Evolutionary conservation across 1,140 invertebrate genomes (phyloP).

Genomic region (Heliothis subflexa): DNA sequence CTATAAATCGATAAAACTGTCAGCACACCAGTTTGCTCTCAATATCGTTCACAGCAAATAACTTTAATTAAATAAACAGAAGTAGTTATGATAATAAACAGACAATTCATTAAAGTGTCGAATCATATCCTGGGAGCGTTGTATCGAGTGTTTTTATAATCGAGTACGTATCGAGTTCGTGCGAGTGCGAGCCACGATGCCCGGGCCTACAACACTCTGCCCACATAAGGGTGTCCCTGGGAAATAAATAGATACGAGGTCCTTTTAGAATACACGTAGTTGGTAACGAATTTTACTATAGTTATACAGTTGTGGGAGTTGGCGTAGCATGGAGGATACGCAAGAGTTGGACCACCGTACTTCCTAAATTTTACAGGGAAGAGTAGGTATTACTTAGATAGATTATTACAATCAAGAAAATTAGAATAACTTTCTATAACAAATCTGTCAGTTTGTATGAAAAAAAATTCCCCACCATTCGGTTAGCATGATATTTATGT

Average conservation of each 20-base stretch:
- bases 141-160: constrained; percentile 51
- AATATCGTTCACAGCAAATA: background rate
- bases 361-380: too few species aligned
- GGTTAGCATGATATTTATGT: constrained; percentile 11
- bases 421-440: too few species aligned
- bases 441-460: too few species aligned
- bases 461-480: background rate
- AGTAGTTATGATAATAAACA: constrained; percentile 38
- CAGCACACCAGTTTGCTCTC: constrained; percentile 1
- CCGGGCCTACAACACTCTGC: background rate
- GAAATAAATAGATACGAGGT: constrained; percentile 37
- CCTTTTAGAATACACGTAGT: background rate
- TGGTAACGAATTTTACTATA: background rate
- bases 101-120: constrained; percentile 44
- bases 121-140: constrained; percentile 53
- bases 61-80: constrained; percentile 8
- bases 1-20: constrained; percentile 15
- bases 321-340: too few species aligned
- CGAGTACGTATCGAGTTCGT: background rate
- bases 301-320: background rate
- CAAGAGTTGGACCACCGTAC: too few species aligned
- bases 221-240: constrained; percentile 27
- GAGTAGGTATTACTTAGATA: too few species aligned
- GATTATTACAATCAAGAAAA: too few species aligned
- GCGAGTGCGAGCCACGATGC: background rate